Conservation (phyloP, 2,113 vertebrate genomes). For the Hippocampus barbouri region DNA sequence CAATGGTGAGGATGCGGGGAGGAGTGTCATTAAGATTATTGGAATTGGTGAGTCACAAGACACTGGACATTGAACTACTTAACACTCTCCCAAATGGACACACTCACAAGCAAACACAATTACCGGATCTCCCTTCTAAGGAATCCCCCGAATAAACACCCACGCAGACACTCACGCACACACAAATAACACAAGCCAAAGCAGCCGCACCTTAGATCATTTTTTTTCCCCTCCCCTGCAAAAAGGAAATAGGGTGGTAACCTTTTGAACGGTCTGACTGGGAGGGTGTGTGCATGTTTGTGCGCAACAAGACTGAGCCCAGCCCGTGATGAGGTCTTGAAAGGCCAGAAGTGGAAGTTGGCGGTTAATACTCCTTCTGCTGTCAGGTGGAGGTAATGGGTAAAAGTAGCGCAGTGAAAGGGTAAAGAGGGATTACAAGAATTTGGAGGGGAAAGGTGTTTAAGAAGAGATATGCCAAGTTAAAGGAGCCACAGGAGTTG, state of each 20-base stretch:
- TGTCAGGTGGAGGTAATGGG: slow-evolving; percentile 12
- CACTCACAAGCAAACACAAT: slow-evolving; percentile 41
- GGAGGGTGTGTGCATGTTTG: slow-evolving; percentile 5
- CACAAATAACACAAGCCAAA: slow-evolving; percentile 23
- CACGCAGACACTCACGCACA: not conserved
- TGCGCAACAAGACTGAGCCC: slow-evolving; percentile 12
- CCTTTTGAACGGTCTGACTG: slow-evolving; percentile 25
- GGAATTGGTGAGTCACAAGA: slow-evolving; percentile 61
- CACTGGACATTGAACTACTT: slow-evolving; percentile 21
- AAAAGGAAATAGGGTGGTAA: slow-evolving; percentile 45
- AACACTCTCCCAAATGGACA: slow-evolving; percentile 17
- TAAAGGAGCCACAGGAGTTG: slow-evolving; percentile 52
- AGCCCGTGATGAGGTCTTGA: slow-evolving; percentile 21
- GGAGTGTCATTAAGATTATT: slow-evolving; percentile 40
- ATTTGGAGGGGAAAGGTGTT: slow-evolving; percentile 49
- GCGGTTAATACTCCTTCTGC: not conserved
- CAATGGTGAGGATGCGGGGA: slow-evolving; percentile 26
- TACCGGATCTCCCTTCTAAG: slow-evolving; percentile 63
- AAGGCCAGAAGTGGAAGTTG: slow-evolving; percentile 17
- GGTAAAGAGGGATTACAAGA: slow-evolving; percentile 33
- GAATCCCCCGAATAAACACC: slow-evolving; percentile 51
- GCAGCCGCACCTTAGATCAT: slow-evolving; percentile 42
- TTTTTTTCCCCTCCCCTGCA: slow-evolving; percentile 41
- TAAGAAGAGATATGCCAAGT: slow-evolving; percentile 54
- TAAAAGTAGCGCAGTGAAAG: slow-evolving; percentile 17